Evolutionary conservation across 2,888 invertebrate genomes (phyloP).

Genomic region (Formica aserva): DNA sequence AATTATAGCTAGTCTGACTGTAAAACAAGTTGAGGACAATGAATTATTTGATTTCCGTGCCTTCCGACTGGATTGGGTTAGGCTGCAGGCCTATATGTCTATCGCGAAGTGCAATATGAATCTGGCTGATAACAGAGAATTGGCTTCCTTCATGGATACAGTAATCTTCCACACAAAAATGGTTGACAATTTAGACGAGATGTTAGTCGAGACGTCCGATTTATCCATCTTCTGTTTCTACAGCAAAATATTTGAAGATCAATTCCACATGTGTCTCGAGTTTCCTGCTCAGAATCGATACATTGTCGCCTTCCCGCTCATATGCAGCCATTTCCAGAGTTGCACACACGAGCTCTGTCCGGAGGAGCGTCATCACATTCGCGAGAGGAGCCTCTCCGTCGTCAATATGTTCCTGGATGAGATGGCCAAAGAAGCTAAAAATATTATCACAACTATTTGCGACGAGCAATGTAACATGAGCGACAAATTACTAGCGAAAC

Average conservation of each 20-base stretch:
- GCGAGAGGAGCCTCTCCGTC: constrained; percentile 97
- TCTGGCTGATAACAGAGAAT: constrained; percentile 93
- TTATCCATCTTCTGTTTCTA: constrained; percentile 99
- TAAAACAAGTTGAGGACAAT: constrained; percentile 98
- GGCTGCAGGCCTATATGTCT: constrained; percentile 97
- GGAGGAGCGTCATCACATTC: constrained; percentile 98
- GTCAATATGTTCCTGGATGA: constrained; percentile 99
- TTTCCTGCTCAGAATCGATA: constrained; percentile 99
- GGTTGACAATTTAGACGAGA: constrained; percentile 99
- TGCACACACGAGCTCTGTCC: constrained; percentile 99
- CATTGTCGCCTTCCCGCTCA: constrained; percentile 98
- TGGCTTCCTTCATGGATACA: constrained; percentile 97
- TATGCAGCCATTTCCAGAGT: constrained; percentile 99
- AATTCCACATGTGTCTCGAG: constrained; percentile 99
- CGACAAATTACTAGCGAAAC: constrained; percentile 97
- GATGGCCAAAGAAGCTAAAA: constrained; percentile 99
- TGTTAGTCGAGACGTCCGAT: constrained; percentile 98
- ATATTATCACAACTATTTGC: constrained; percentile 99
- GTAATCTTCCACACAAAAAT: constrained; percentile 99
- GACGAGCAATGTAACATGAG: constrained; percentile 99
- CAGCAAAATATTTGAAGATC: constrained; percentile 98
- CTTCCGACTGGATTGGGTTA: constrained; percentile 98
- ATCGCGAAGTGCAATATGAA: constrained; percentile 92
- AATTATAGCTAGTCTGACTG: constrained; percentile 93
- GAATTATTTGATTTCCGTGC: constrained; percentile 98